phyloP scores from a whole-genome alignment of 2,888 invertebrate genomes.

The Drosophila vallismaia region DNA sequence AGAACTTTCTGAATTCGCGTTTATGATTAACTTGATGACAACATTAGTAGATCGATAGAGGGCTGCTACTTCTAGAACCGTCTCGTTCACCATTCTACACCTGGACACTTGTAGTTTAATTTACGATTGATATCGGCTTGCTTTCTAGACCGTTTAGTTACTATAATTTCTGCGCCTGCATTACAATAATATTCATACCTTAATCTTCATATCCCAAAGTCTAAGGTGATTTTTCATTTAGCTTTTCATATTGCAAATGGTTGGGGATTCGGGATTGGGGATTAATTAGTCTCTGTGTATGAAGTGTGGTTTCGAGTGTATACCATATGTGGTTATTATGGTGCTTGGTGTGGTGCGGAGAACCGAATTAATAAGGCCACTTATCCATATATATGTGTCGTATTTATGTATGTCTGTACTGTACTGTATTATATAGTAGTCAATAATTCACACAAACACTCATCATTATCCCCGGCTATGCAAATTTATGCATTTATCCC shows the following conservation, averaged over 20 bases:
- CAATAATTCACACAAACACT: constrained; percentile 51
- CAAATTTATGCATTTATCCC: constrained; percentile 1
- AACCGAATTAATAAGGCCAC: constrained; percentile 51
- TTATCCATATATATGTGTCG: constrained; percentile 37
- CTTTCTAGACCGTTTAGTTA: constrained; percentile 8
- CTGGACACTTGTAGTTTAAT: constrained; percentile 25
- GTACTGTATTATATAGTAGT: constrained; percentile 56
- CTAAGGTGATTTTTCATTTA: constrained; percentile 22
- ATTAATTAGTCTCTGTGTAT: constrained; percentile 9
- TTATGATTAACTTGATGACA: constrained; percentile 41
- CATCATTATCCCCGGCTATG: constrained; percentile 36
- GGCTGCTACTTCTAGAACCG: constrained; percentile 30
- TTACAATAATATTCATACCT: constrained; percentile 27
- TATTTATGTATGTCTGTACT: constrained; percentile 16
- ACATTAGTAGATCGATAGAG: constrained; percentile 27
- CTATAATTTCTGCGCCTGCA: constrained; percentile 9
- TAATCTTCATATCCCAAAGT: constrained; percentile 22
- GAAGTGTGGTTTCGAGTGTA: neutral
- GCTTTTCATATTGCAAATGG: constrained; percentile 17
- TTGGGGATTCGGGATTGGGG: constrained; percentile 7
- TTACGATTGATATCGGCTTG: constrained; percentile 30
- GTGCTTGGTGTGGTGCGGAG: constrained; percentile 38
- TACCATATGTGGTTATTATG: constrained; percentile 3
- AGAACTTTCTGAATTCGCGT: constrained; percentile 27
- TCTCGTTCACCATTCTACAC: constrained; percentile 12